Percentiles rank a stretch among this genome's conserved stretches.
phyloP scores from a whole-genome alignment of 1,140 invertebrate species.

The Polypedilum pembai region DNA sequence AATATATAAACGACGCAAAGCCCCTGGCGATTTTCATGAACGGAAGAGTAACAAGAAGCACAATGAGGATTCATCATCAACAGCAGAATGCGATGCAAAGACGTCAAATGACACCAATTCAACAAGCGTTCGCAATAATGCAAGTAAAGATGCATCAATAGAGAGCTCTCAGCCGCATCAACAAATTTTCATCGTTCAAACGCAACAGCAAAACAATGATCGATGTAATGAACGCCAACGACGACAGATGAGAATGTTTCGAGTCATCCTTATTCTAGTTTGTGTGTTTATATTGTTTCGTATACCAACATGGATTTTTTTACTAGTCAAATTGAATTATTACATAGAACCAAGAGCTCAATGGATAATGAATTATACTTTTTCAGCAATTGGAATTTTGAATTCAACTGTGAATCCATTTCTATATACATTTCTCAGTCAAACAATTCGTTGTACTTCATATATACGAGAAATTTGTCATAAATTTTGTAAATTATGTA shows the following conservation, averaged over 20 bases:
- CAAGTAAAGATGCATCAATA: constrained; percentile 15
- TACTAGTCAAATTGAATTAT: neutral
- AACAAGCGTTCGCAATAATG: neutral
- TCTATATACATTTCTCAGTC: neutral
- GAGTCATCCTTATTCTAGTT: neutral
- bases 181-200: neutral
- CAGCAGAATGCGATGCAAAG: neutral
- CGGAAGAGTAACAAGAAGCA: neutral
- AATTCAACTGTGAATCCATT: neutral
- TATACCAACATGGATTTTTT: constrained; percentile 16
- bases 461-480: neutral
- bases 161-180: neutral
- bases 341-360: neutral
- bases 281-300: neutral
- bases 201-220: neutral
- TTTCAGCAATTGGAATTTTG: neutral
- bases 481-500: constrained; percentile 15
- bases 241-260: constrained; percentile 26
- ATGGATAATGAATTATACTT: neutral
- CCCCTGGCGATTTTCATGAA: neutral
- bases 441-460: neutral
- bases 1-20: neutral
- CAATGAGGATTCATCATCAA: constrained; percentile 13
- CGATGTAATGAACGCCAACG: neutral
- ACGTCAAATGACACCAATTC: neutral